Percentiles rank a stretch among this genome's conserved stretches.
Evolutionary conservation across 2,888 invertebrate genomes (phyloP).

Genomic region (Myopa tessellatipennis): DNA sequence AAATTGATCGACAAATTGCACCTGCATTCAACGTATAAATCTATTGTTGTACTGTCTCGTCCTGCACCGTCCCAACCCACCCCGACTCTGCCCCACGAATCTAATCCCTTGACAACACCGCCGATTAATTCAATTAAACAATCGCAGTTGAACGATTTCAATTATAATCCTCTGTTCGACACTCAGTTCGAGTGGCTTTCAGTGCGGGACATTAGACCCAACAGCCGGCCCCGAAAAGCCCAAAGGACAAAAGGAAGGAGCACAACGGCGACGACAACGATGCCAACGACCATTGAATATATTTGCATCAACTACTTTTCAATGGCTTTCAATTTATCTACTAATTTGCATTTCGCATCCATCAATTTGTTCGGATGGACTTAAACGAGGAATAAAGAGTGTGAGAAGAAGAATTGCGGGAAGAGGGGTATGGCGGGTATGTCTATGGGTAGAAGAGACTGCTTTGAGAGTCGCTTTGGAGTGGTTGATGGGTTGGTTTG

Average conservation of each 20-base stretch:
- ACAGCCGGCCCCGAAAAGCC: not conserved
- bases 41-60: not conserved
- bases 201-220: constrained; percentile 27
- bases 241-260: not conserved
- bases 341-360: constrained; percentile 37
- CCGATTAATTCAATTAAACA: constrained; percentile 51
- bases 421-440: not conserved
- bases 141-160: constrained; percentile 51
- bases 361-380: constrained; percentile 20
- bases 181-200: constrained; percentile 30
- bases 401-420: not conserved
- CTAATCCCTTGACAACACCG: constrained; percentile 39
- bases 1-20: not conserved
- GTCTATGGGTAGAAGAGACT: not conserved
- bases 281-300: constrained; percentile 38
- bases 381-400: not conserved
- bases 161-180: constrained; percentile 48
- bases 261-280: not conserved
- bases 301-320: constrained; percentile 46
- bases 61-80: not conserved
- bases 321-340: constrained; percentile 46
- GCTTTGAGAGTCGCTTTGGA: not conserved
- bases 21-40: not conserved
- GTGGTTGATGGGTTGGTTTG: constrained; percentile 15
- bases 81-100: not conserved